These are phyloP conservation scores for Ectemnius lituratus DNA, from an alignment of 2,888 invertebrate species.

Conservation along the genomic window DNA sequence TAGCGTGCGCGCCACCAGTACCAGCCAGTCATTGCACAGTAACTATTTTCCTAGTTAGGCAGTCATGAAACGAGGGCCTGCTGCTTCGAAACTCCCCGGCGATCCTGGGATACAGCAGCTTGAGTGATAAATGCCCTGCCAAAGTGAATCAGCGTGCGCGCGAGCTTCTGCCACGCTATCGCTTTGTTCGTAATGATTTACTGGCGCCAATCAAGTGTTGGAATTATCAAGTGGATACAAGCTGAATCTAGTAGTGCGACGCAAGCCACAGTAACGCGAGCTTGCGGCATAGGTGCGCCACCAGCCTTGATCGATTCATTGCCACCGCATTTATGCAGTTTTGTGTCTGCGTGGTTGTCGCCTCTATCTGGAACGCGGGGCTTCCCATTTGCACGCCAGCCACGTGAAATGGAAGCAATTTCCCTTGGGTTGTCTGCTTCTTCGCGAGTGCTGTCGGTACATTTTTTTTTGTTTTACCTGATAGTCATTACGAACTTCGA, in stretches of 20 bases:
- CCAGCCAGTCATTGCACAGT: slow-evolving; percentile 22
- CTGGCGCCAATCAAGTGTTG: slow-evolving; percentile 32
- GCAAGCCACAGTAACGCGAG: too few relatives aligned
- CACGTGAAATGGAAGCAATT: neutral
- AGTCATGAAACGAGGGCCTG: slow-evolving; percentile 47
- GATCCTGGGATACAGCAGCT: slow-evolving; percentile 35
- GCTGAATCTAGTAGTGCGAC: neutral
- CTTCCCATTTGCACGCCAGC: neutral
- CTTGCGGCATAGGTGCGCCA: neutral
- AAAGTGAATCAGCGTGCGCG: slow-evolving; percentile 43
- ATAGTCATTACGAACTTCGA: too few relatives aligned
- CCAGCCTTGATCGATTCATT: neutral
- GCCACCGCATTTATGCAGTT: neutral
- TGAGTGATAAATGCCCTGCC: slow-evolving; percentile 52
- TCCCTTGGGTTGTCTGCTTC: too few relatives aligned
- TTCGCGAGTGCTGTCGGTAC: too few relatives aligned
- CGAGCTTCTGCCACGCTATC: slow-evolving; percentile 12
- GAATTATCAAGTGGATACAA: slow-evolving; percentile 35
- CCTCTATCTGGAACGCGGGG: neutral
- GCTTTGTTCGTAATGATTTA: slow-evolving; percentile 51
- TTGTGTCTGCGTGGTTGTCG: too few relatives aligned
- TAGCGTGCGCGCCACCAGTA: neutral
- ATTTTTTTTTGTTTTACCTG: too few relatives aligned
- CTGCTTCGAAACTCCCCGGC: slow-evolving; percentile 42
- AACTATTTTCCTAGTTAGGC: slow-evolving; percentile 56